Conservation (phyloP, 2,113 vertebrate species). For the Ammodramus savannarum region DNA sequence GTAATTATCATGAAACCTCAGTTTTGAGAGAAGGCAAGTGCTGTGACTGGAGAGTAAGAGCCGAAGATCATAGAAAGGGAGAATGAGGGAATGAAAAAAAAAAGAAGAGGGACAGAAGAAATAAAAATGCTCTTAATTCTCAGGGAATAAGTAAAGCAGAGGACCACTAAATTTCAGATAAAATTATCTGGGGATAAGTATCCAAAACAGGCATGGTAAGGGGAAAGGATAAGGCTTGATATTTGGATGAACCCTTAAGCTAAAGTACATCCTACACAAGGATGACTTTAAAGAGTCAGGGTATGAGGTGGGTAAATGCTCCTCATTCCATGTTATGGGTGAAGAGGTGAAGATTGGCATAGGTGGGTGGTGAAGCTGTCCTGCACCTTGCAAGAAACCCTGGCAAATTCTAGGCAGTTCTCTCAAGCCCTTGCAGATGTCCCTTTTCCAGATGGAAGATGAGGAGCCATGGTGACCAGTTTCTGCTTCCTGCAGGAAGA, state of each 20-base stretch:
- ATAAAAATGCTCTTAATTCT: not conserved
- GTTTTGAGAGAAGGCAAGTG: not conserved
- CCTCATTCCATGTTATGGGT: not conserved
- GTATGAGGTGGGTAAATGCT: not conserved
- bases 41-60: not conserved
- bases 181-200: not conserved
- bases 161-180: not conserved
- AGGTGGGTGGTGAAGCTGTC: not conserved
- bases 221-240: not conserved
- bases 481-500: not conserved
- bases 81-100: not conserved
- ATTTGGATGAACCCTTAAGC: not conserved
- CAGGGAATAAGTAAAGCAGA: not conserved
- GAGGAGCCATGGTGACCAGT: fast-evolving
- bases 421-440: not conserved
- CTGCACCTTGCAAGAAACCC: not conserved
- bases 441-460: fast-evolving
- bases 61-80: not conserved
- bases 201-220: not conserved
- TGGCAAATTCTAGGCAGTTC: not conserved
- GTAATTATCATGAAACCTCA: not conserved
- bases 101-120: fast-evolving
- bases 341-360: not conserved
- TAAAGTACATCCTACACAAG: not conserved
- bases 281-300: not conserved